Evolutionary conservation across 2,113 vertebrate species (phyloP).

Genomic region (Nansenia antarctica): DNA sequence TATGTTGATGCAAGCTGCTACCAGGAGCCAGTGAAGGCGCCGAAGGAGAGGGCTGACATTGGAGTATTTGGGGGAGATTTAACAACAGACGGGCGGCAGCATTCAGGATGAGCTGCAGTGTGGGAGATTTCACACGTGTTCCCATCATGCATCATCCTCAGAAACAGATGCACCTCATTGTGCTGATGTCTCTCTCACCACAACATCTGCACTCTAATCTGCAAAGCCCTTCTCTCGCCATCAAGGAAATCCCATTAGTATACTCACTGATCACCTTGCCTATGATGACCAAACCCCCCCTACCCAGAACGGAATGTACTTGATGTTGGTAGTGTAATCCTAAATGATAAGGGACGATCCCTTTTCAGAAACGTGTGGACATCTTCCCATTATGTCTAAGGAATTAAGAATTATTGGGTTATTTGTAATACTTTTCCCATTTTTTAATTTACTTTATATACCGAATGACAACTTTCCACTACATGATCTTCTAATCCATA

Average conservation of each 20-base stretch:
- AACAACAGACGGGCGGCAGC: too few species aligned
- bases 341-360: neutral
- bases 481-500: neutral
- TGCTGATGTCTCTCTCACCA: conserved; percentile 38
- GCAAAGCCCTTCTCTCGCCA: conserved; percentile 6
- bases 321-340: too few species aligned
- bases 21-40: too few species aligned
- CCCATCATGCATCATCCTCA: neutral
- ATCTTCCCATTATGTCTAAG: neutral
- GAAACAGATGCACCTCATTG: conserved; percentile 21
- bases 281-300: too few species aligned
- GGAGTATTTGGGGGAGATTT: too few species aligned
- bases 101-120: conserved; percentile 43
- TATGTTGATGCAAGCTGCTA: too few species aligned
- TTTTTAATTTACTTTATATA: too few species aligned
- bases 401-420: neutral
- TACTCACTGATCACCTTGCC: conserved; percentile 16
- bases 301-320: too few species aligned
- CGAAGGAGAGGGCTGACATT: too few species aligned
- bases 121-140: conserved; percentile 43
- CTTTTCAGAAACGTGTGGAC: neutral
- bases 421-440: neutral
- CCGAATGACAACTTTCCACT: too few species aligned
- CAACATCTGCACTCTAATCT: conserved; percentile 51
- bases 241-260: conserved; percentile 45